phyloP scores from a whole-genome alignment of 2,797 vertebrate genomes.

The Mormyrus proboscirostris region DNA sequence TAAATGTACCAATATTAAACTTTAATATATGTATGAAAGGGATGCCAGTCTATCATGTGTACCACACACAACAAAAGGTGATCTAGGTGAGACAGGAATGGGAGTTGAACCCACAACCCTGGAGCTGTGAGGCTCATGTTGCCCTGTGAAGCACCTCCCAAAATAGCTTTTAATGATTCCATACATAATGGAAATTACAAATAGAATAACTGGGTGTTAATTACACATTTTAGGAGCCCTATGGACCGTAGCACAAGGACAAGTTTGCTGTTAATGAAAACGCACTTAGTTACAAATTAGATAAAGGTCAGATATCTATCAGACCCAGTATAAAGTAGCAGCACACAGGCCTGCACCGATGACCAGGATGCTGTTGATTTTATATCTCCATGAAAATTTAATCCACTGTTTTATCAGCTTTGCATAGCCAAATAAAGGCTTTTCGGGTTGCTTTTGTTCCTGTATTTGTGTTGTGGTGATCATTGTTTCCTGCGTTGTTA shows the following conservation, averaged over 20 bases:
- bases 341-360: neutral
- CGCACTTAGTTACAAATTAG: neutral
- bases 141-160: neutral
- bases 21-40: neutral
- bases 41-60: neutral
- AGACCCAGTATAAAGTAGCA: neutral
- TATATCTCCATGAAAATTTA: neutral
- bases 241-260: neutral
- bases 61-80: neutral
- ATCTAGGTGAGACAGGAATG: neutral
- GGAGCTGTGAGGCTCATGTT: neutral
- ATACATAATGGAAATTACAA: neutral
- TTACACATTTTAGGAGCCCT: neutral
- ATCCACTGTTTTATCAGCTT: neutral
- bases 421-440: neutral
- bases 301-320: neutral
- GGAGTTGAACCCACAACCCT: neutral
- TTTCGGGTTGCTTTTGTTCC: neutral
- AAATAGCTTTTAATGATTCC: neutral
- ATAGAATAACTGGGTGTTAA: neutral
- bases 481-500: neutral
- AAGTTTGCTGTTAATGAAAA: neutral
- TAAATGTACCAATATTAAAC: neutral
- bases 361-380: neutral
- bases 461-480: neutral